These are phyloP conservation scores for Stratiolaelaps scimitus DNA, from an alignment of 1,140 invertebrate species.

Conservation along the genomic window DNA sequence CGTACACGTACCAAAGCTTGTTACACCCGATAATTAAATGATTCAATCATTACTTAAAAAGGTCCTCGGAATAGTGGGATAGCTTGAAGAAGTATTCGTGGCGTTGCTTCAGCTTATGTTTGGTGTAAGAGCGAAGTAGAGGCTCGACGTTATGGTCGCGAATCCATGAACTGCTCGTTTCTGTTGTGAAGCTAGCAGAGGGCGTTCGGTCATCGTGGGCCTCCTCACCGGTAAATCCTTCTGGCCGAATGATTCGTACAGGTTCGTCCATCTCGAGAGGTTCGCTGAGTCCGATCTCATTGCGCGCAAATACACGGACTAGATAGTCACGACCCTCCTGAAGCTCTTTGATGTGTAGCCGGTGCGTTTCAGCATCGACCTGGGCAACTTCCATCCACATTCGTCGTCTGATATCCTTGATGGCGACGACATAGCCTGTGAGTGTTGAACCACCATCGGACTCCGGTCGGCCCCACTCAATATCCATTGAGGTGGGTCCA, in stretches of 20 bases:
- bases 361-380: conserved; percentile 63
- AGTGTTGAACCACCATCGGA: conserved; percentile 81
- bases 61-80: conserved; percentile 67
- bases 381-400: conserved; percentile 91
- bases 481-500: conserved; percentile 64
- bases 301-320: conserved; percentile 77
- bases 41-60: conserved; percentile 58
- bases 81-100: conserved; percentile 91
- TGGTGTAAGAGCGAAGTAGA: conserved; percentile 72
- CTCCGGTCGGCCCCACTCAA: conserved; percentile 87
- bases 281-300: conserved; percentile 88
- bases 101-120: conserved; percentile 59
- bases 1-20: too few species aligned
- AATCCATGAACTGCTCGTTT: conserved; percentile 83
- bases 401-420: conserved; percentile 74
- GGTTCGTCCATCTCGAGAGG: conserved; percentile 83
- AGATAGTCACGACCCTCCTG: conserved; percentile 73
- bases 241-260: conserved; percentile 63
- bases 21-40: too few species aligned
- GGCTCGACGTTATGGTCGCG: conserved; percentile 80
- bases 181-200: conserved; percentile 57
- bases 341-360: conserved; percentile 65
- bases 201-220: conserved; percentile 47
- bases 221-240: conserved; percentile 44
- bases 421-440: conserved; percentile 78